These are phyloP conservation scores for Drosophila orosa DNA, from an alignment of 1,140 invertebrate genomes.

Conservation along the genomic window DNA sequence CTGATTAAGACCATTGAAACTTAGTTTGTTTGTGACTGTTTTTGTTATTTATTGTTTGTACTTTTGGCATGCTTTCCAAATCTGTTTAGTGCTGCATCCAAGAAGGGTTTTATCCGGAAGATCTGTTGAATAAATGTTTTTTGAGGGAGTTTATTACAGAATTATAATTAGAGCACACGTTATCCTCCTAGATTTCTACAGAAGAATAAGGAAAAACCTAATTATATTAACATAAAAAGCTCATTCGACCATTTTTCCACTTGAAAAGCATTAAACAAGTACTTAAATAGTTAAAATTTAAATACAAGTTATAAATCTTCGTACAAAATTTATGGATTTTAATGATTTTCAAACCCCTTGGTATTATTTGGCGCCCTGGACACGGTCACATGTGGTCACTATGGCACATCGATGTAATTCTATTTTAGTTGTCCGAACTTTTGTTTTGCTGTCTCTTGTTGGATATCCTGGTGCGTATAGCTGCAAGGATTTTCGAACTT, in stretches of 20 bases:
- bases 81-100: conserved; percentile 8
- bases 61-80: conserved; percentile 28
- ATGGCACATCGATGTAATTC: conserved; percentile 37
- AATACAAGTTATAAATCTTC: no score
- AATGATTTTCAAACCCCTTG: not conserved
- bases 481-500: not conserved
- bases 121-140: not conserved
- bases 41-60: conserved; percentile 24
- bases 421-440: conserved; percentile 29
- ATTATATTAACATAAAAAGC: no score
- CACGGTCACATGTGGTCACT: conserved; percentile 16
- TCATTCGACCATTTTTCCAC: no score
- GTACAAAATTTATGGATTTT: not conserved
- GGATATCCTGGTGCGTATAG: not conserved
- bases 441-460: conserved; percentile 26
- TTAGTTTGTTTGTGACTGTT: conserved; percentile 13
- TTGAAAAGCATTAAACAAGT: no score
- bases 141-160: no score
- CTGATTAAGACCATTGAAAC: conserved; percentile 27
- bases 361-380: conserved; percentile 12
- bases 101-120: not conserved
- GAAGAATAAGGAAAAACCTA: no score
- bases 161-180: no score
- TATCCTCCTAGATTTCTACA: no score
- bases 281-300: no score